Conservation (phyloP, 2,113 vertebrate genomes). For the Sceloporus tristichus region DNA sequence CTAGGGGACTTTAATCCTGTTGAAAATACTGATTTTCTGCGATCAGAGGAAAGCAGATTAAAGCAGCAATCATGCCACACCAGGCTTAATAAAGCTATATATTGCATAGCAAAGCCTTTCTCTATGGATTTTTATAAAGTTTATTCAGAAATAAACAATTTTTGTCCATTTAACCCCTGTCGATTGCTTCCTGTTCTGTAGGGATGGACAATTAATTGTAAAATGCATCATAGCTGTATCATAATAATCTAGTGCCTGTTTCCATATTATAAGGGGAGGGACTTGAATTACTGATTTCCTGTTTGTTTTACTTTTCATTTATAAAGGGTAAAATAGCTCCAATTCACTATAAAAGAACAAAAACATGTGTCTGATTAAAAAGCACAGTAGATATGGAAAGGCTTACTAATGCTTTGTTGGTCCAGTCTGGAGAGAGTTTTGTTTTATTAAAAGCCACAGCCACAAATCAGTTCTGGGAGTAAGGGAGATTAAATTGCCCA, state of each 20-base stretch:
- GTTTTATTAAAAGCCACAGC: too few species aligned
- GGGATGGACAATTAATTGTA: neutral
- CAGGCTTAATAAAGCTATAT: neutral
- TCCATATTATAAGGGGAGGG: neutral
- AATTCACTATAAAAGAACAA: neutral
- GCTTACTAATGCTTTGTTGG: too few species aligned
- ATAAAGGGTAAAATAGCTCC: neutral
- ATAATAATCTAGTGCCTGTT: neutral
- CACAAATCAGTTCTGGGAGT: too few species aligned
- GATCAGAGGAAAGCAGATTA: neutral
- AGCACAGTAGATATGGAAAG: neutral
- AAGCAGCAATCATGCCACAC: neutral
- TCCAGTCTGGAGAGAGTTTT: too few species aligned
- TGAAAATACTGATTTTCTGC: neutral
- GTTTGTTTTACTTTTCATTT: neutral
- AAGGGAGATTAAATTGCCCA: too few species aligned
- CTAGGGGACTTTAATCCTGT: neutral
- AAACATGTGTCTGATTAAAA: neutral
- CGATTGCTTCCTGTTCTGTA: neutral
- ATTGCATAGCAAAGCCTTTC: neutral
- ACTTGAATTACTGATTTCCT: neutral
- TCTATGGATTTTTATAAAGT: neutral
- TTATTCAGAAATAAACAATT: neutral
- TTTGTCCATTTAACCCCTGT: neutral
- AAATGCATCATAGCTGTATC: neutral